Conservation (phyloP, 2,797 vertebrate genomes). For the Carduelis carduelis region DNA sequence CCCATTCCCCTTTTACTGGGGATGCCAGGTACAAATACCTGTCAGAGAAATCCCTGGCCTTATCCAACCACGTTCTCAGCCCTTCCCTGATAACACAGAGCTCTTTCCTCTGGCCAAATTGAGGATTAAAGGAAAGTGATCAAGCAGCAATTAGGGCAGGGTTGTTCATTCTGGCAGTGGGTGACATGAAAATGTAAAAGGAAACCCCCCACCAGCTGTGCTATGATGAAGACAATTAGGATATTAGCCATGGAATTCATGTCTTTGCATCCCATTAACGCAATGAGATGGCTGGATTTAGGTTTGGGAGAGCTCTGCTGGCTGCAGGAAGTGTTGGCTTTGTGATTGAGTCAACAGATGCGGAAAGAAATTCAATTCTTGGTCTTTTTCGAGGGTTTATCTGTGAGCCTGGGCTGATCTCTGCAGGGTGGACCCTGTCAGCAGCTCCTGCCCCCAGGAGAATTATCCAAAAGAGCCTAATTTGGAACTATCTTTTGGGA, state of each 20-base stretch:
- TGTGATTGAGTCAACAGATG: not conserved
- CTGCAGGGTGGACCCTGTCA: not conserved
- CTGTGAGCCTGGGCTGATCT: not conserved
- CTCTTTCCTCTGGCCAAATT: not conserved
- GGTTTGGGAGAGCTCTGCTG: not conserved
- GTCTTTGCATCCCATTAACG: not conserved
- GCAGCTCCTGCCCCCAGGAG: not conserved
- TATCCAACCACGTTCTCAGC: conserved; percentile 6
- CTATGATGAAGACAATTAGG: not conserved
- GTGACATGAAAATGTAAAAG: not conserved
- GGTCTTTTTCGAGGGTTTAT: not conserved
- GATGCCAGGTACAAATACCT: not conserved
- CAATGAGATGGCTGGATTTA: not conserved
- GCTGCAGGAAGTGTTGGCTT: not conserved
- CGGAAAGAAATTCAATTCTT: not conserved
- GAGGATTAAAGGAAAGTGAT: not conserved
- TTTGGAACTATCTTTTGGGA: not conserved
- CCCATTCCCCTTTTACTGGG: not conserved
- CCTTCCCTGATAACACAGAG: not conserved
- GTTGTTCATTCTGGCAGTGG: not conserved
- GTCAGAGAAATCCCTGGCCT: not conserved
- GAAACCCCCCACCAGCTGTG: not conserved
- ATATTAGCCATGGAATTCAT: not conserved
- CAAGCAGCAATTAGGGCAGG: not conserved
- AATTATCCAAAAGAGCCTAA: not conserved